These are phyloP conservation scores for Amazona ochrocephala DNA, from an alignment of 2,797 vertebrate species.

Conservation along the genomic window DNA sequence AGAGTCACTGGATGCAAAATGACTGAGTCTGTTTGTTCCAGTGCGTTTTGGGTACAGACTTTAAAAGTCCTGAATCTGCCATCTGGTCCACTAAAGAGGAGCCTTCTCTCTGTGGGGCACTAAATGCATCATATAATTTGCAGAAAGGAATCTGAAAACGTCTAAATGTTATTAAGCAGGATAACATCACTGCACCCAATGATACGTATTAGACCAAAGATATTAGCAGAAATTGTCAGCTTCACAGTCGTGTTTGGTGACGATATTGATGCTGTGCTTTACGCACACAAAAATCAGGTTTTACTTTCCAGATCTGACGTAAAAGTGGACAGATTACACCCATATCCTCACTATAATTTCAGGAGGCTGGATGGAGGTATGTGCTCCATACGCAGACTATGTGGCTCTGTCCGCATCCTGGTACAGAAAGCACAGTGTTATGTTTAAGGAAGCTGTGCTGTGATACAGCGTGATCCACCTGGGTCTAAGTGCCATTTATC, in stretches of 20 bases:
- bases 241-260: background rate
- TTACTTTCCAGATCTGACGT: background rate
- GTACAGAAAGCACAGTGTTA: background rate
- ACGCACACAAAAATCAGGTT: background rate
- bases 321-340: accelerated
- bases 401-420: accelerated
- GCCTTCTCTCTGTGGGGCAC: background rate
- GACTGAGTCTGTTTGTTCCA: background rate
- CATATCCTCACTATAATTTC: accelerated
- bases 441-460: background rate
- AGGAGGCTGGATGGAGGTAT: background rate
- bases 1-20: background rate
- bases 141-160: background rate
- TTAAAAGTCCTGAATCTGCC: constrained; percentile 3
- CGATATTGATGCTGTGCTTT: background rate
- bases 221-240: background rate
- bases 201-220: accelerated
- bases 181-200: background rate
- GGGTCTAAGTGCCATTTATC: background rate
- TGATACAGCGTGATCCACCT: background rate
- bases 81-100: background rate
- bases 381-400: background rate
- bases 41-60: background rate
- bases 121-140: background rate
- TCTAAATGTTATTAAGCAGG: background rate